Conservation (phyloP, 92 coral and sea anemone species). For the Palythoa caribaeorum region DNA sequence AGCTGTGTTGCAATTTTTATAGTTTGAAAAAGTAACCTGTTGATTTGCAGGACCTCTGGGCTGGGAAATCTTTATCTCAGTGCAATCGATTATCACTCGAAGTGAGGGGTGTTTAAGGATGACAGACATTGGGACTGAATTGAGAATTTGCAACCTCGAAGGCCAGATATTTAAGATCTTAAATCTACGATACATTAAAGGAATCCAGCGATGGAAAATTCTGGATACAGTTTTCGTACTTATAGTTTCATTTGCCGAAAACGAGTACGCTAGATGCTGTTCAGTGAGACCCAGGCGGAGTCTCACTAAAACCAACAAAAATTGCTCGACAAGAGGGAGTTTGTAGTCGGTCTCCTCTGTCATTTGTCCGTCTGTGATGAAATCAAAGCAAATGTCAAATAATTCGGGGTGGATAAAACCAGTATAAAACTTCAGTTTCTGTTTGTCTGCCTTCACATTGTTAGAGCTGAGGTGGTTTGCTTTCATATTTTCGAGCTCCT, state of each 20-base stretch:
- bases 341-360: conserved; percentile 25
- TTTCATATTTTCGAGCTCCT: neutral
- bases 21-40: conserved; percentile 35
- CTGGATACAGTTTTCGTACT: conserved; percentile 26
- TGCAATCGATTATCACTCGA: conserved; percentile 34
- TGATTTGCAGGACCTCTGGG: conserved; percentile 16
- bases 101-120: neutral
- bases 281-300: conserved; percentile 32
- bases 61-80: conserved; percentile 47
- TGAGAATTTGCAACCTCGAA: conserved; percentile 27
- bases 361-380: conserved; percentile 41
- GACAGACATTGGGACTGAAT: neutral
- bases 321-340: neutral
- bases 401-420: neutral
- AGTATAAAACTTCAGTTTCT: neutral
- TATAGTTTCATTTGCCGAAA: neutral
- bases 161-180: conserved; percentile 49
- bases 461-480: conserved; percentile 2
- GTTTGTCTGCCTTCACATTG: neutral
- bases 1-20: conserved; percentile 52
- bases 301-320: neutral
- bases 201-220: conserved; percentile 47
- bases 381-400: conserved; percentile 18
- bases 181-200: neutral
- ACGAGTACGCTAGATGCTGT: conserved; percentile 31